Evolutionary conservation across 2,113 vertebrate genomes (phyloP).

Genomic region (Lates calcarifer): DNA sequence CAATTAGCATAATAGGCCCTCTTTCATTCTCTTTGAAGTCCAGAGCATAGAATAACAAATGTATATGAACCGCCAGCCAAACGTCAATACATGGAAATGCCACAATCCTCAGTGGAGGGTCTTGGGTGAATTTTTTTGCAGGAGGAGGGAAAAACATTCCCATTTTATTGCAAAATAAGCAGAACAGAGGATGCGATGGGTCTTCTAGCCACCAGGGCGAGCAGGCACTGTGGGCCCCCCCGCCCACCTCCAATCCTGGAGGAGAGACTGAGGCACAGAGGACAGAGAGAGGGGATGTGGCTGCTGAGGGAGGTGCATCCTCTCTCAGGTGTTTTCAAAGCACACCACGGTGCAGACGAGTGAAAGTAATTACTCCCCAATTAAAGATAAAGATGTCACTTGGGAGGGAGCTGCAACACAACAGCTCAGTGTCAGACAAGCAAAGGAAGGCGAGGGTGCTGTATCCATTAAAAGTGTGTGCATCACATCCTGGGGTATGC

Average conservation of each 20-base stretch:
- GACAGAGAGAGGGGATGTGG: constrained; percentile 70
- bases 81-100: constrained; percentile 87
- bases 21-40: constrained; percentile 88
- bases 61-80: constrained; percentile 86
- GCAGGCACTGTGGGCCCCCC: constrained; percentile 64
- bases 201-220: constrained; percentile 80
- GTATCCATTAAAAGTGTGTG: constrained; percentile 7
- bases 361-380: constrained; percentile 80
- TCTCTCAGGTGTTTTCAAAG: constrained; percentile 83
- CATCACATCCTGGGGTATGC: constrained; percentile 1
- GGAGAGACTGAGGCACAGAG: constrained; percentile 75
- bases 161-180: constrained; percentile 85
- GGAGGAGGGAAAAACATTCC: constrained; percentile 77
- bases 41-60: constrained; percentile 86
- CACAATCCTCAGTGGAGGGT: constrained; percentile 84
- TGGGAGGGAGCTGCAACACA: constrained; percentile 61
- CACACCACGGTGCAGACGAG: constrained; percentile 57
- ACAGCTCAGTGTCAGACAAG: constrained; percentile 28
- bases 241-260: too few species aligned
- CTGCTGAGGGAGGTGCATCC: constrained; percentile 75
- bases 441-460: constrained; percentile 22
- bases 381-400: constrained; percentile 82
- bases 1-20: constrained; percentile 86
- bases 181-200: constrained; percentile 78
- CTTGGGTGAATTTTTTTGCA: constrained; percentile 81